Evolutionary conservation across 2,888 invertebrate genomes (phyloP).

Genomic region (Lasioglossum oenotherae): DNA sequence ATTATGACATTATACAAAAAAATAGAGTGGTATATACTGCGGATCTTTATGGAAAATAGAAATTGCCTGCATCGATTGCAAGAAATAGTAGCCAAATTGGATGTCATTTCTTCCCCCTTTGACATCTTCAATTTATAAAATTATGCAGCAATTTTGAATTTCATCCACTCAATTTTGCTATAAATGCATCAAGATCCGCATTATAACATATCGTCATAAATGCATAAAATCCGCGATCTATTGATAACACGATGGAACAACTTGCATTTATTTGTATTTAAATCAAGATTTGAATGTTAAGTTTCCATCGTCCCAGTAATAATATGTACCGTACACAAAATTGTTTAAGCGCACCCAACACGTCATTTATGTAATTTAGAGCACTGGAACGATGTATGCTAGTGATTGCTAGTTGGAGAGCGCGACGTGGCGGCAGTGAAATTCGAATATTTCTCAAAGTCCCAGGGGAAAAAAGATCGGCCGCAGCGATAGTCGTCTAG

Average conservation of each 20-base stretch:
- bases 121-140: too few species aligned
- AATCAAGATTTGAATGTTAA: neutral
- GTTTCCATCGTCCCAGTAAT: neutral
- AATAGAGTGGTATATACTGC: too few species aligned
- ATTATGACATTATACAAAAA: too few species aligned
- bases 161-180: too few species aligned
- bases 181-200: too few species aligned
- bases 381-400: neutral
- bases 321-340: neutral
- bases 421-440: neutral
- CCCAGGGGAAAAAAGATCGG: neutral
- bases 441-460: neutral
- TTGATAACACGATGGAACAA: neutral
- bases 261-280: neutral
- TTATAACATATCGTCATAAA: too few species aligned
- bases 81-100: too few species aligned
- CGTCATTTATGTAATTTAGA: neutral
- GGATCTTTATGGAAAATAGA: too few species aligned
- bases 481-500: neutral
- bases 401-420: neutral
- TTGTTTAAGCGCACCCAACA: neutral
- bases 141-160: too few species aligned
- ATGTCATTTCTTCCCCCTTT: too few species aligned
- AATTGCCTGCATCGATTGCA: too few species aligned
- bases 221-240: neutral